A percentile compares a stretch with the other conserved stretches of the same genome.
Conservation (phyloP, 1,140 invertebrate genomes). For the Coptotermes formosanus region DNA sequence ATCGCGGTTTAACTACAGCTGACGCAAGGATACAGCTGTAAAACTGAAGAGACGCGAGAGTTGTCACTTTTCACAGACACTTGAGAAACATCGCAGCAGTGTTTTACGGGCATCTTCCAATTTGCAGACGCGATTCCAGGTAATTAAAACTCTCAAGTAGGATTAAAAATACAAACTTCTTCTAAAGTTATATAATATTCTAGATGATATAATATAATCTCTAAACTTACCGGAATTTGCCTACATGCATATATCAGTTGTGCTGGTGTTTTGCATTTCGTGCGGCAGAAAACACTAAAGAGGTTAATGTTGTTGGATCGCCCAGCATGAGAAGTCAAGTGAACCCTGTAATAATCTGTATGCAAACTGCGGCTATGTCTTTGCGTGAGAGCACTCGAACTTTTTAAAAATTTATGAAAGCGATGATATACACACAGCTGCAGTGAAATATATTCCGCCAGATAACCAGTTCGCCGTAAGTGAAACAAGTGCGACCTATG, state of each 20-base stretch:
- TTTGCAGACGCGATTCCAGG: too few relatives aligned
- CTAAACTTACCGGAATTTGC: background rate
- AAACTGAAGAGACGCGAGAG: too few relatives aligned
- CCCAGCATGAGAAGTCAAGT: background rate
- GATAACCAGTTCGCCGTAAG: background rate
- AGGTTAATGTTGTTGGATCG: background rate
- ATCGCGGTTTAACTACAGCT: too few relatives aligned
- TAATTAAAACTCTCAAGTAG: background rate
- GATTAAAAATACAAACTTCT: background rate
- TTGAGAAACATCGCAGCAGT: too few relatives aligned
- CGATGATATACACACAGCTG: background rate
- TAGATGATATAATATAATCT: background rate
- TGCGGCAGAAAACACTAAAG: background rate
- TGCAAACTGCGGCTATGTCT: background rate
- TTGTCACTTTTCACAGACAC: too few relatives aligned
- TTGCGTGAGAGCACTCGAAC: background rate
- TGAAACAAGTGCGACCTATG: background rate
- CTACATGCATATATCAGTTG: background rate
- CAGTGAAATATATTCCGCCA: background rate
- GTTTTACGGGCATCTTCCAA: too few relatives aligned
- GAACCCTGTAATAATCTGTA: conserved; percentile 7
- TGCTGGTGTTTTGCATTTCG: background rate
- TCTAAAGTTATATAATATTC: background rate
- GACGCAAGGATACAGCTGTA: too few relatives aligned
- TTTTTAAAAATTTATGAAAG: background rate